A percentile compares a stretch with the other conserved stretches of the same genome.
Conservation (phyloP, 2,113 vertebrate species). For the Brienomyrus brachyistius region DNA sequence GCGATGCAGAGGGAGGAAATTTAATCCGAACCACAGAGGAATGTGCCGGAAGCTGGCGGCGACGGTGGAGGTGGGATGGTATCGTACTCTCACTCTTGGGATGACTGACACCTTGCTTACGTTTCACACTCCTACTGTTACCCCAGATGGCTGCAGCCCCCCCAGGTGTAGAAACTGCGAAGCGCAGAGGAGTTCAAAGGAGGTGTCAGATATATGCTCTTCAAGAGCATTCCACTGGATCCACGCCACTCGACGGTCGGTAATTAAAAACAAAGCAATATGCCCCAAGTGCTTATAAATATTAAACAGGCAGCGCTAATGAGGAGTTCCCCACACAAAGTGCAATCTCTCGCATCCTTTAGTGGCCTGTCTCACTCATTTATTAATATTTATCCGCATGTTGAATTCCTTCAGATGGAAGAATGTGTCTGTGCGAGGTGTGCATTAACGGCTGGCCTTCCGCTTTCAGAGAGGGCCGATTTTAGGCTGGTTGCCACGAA, state of each 20-base stretch:
- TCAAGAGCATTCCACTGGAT: not conserved
- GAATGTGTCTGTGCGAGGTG: not conserved
- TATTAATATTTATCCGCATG: not conserved
- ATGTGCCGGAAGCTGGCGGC: not conserved
- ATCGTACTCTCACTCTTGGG: not conserved
- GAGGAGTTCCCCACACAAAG: not conserved
- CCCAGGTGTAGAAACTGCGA: not conserved
- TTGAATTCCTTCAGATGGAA: constrained; percentile 4
- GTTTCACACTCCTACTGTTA: not conserved
- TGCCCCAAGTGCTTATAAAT: not conserved
- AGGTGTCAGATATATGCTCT: not conserved
- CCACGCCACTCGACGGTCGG: not conserved
- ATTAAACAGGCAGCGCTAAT: not conserved
- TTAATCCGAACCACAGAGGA: not conserved
- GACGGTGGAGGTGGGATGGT: not conserved
- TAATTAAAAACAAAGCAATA: constrained; percentile 1
- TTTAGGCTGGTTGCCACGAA: not conserved
- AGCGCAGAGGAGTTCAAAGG: not conserved
- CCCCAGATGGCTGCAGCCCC: not conserved
- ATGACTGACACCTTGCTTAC: not conserved
- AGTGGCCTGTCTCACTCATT: not conserved
- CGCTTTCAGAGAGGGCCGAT: not conserved
- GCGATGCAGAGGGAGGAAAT: not conserved
- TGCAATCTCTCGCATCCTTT: not conserved
- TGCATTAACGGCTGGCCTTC: not conserved